phyloP scores from a whole-genome alignment of 2,797 vertebrate species.

The Octomys mimax region DNA sequence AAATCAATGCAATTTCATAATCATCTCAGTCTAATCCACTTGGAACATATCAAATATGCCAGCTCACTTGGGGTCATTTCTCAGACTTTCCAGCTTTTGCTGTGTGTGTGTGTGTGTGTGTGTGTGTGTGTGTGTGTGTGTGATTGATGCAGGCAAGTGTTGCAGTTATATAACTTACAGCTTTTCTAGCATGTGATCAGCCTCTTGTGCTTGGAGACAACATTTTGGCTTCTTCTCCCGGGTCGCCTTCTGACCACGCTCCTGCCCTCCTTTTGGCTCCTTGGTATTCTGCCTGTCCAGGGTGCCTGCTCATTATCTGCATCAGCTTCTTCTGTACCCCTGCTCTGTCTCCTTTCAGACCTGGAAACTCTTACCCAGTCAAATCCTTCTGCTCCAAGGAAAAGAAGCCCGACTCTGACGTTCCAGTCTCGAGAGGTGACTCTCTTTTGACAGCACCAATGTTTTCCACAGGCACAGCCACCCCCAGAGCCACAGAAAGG shows the following conservation, averaged over 20 bases:
- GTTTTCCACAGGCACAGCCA: constrained; percentile 73
- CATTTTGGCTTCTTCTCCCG: constrained; percentile 26
- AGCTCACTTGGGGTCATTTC: neutral
- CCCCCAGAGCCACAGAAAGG: constrained; percentile 53
- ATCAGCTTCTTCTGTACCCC: neutral
- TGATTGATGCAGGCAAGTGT: neutral
- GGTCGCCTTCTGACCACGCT: neutral
- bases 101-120: neutral
- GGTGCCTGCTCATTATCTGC: neutral
- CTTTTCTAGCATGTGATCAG: neutral
- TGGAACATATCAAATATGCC: neutral
- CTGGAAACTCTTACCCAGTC: constrained; percentile 11
- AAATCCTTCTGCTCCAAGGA: constrained; percentile 8
- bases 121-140: neutral
- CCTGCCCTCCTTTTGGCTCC: neutral
- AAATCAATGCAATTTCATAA: neutral
- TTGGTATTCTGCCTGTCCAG: neutral
- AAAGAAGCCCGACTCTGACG: constrained; percentile 51
- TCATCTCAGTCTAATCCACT: neutral
- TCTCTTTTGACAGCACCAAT: constrained; percentile 58
- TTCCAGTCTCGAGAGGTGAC: constrained; percentile 65
- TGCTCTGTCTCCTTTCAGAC: constrained; percentile 22
- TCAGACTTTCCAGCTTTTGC: neutral
- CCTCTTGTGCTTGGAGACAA: neutral
- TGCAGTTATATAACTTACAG: neutral